Evolutionary conservation across 53 echinoderm and acorn worm species (phyloP), one percentile per base, ranked within the genome.

Genomic region (Apostichopus leukothele): DNA sequence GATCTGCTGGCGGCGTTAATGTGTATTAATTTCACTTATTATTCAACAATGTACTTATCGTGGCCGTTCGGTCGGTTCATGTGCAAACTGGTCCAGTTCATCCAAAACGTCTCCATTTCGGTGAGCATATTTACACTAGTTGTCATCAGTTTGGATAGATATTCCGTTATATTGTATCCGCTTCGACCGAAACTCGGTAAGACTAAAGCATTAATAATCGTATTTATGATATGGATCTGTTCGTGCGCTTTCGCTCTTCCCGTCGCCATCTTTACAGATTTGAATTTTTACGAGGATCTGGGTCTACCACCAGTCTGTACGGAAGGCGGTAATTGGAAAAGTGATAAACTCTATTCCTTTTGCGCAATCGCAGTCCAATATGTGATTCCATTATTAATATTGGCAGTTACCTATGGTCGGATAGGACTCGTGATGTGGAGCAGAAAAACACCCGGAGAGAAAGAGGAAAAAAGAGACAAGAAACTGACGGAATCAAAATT

Each of bases 101-200:
- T 92, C 3, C 99, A 99, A 90, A 99, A 92, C 83, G 93, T 96
- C 1, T 94, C 99, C 1, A 93, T 99, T 8, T 99, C 99, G 12
- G 95, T 99, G 1, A 96, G 96, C 76, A 99, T 99, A 20, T 99
- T 96, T 89, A 99, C 99, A 1, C 88, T 99, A 79, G 96, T 99
- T 7, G 94, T 93, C 67, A 99, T 99, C 14, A 94, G 99, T 52
- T 76, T 99, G 51, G 99, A 99, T 88, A 90, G 99, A 13, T 99
- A 96, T 83, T 91, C 94, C 83, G 99, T 96, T 52, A 99, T 99
- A 52, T 90, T 94, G 13, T 91, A 99, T 67, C 99, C 99, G 3
- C 73, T 99, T 61, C 66, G 92, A 81, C 94, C 91, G 14, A 91
- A 93, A n/a, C 93, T 94, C 92, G 92, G 90, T 5, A 91, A 94